These are phyloP conservation scores for Capra hircus DNA, from an alignment of 2,113 vertebrate genomes.

Conservation along the genomic window DNA sequence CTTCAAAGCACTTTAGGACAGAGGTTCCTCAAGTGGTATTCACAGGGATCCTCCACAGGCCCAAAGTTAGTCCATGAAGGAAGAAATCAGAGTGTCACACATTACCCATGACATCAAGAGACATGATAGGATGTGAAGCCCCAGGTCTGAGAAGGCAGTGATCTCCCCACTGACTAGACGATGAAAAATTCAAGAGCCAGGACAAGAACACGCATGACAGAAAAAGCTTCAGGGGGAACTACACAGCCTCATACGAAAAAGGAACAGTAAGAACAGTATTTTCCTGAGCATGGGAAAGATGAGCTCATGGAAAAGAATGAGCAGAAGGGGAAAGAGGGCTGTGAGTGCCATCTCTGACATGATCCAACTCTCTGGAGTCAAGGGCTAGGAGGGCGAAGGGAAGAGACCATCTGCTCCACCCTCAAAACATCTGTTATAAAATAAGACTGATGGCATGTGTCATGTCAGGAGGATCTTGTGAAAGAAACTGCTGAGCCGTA, in stretches of 20 bases:
- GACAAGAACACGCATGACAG: not conserved
- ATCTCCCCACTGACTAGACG: not conserved
- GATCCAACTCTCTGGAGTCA: slow-evolving; percentile 50
- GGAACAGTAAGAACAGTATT: not conserved
- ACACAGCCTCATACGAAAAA: not conserved
- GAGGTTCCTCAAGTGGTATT: not conserved
- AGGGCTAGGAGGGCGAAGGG: slow-evolving; percentile 42
- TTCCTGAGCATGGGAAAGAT: slow-evolving; percentile 4
- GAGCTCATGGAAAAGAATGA: not conserved
- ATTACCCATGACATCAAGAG: not conserved
- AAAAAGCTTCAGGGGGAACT: not conserved
- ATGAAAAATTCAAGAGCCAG: not conserved
- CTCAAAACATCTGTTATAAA: slow-evolving; percentile 67
- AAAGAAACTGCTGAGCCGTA: slow-evolving; percentile 70
- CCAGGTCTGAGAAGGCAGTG: not conserved
- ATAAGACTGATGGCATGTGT: slow-evolving; percentile 75
- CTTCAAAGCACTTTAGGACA: not conserved
- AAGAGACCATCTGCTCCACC: slow-evolving; percentile 68
- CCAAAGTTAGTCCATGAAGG: not conserved
- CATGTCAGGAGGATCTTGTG: slow-evolving; percentile 62
- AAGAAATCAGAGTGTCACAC: not conserved
- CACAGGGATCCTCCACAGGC: not conserved
- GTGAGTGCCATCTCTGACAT: slow-evolving; percentile 47
- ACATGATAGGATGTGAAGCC: not conserved
- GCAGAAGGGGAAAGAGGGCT: slow-evolving; percentile 46